Evolutionary conservation across 2,797 vertebrate genomes (phyloP).

Genomic region (Scolopax rusticola): DNA sequence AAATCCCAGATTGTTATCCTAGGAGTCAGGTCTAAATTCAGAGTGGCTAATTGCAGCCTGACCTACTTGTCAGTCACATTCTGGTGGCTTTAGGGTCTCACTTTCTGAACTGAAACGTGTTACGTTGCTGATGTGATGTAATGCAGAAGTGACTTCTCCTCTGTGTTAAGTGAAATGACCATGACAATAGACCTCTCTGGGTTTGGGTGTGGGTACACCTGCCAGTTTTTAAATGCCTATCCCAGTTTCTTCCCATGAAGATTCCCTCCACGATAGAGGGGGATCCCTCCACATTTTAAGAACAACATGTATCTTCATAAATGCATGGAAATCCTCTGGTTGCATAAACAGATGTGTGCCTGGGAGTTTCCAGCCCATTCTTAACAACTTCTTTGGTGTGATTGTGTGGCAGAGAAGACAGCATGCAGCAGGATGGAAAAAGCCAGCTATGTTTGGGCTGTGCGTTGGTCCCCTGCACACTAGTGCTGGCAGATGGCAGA

Average conservation of each 20-base stretch:
- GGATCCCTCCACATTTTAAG: background rate
- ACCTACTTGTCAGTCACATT: background rate
- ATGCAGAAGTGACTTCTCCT: background rate
- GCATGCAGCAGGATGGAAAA: background rate
- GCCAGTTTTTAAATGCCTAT: background rate
- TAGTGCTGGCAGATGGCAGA: background rate
- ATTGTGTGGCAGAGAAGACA: background rate
- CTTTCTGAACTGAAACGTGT: background rate
- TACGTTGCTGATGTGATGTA: background rate
- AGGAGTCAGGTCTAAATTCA: conserved; percentile 40
- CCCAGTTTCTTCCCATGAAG: background rate
- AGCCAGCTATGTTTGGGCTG: background rate
- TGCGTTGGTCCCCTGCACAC: background rate
- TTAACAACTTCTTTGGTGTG: background rate
- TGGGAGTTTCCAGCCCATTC: background rate
- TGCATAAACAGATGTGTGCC: background rate
- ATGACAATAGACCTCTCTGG: background rate
- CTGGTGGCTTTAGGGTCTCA: conserved; percentile 1
- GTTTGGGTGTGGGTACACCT: background rate
- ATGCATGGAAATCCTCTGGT: background rate
- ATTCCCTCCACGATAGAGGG: background rate
- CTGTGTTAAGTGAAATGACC: background rate
- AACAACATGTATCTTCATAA: background rate
- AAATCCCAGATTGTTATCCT: conserved; percentile 1
- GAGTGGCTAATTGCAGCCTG: conserved; percentile 26